Conservation (phyloP, 2,797 vertebrate genomes). For the Mormyrops attenuatus region DNA sequence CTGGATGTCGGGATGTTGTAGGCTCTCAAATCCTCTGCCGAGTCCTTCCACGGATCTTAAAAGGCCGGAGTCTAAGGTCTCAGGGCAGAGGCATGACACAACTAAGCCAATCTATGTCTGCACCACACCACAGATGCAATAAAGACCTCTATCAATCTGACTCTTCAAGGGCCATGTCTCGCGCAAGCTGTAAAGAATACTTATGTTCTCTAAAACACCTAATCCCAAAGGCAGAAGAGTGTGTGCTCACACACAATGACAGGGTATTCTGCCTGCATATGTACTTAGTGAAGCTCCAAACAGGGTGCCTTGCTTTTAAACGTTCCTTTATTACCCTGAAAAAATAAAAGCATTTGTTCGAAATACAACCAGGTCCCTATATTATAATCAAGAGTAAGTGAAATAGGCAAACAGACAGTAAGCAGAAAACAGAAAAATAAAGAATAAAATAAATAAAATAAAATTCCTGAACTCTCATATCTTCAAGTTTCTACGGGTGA, state of each 20-base stretch:
- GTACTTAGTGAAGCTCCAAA: background rate
- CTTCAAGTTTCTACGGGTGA: background rate
- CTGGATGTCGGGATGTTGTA: constrained; percentile 18
- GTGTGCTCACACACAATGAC: background rate
- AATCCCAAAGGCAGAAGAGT: background rate
- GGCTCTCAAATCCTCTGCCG: constrained; percentile 23
- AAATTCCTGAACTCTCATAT: background rate
- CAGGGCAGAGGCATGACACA: constrained; percentile 31
- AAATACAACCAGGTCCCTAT: background rate
- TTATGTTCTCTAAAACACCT: constrained; percentile 4
- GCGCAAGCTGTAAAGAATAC: background rate
- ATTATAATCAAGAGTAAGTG: background rate
- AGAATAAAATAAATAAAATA: background rate
- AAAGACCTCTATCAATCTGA: constrained; percentile 57
- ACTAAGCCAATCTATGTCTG: constrained; percentile 57
- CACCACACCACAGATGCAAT: constrained; percentile 48
- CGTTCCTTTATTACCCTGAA: background rate
- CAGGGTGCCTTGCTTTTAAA: background rate
- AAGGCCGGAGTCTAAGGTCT: background rate
- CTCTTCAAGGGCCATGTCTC: constrained; percentile 39
- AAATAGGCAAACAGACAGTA: background rate
- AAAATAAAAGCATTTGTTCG: background rate
- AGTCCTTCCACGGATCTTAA: background rate
- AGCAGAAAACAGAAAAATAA: background rate
- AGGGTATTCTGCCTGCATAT: background rate